Conservation (phyloP, 2,113 vertebrate species). For the Clinocottus analis region DNA sequence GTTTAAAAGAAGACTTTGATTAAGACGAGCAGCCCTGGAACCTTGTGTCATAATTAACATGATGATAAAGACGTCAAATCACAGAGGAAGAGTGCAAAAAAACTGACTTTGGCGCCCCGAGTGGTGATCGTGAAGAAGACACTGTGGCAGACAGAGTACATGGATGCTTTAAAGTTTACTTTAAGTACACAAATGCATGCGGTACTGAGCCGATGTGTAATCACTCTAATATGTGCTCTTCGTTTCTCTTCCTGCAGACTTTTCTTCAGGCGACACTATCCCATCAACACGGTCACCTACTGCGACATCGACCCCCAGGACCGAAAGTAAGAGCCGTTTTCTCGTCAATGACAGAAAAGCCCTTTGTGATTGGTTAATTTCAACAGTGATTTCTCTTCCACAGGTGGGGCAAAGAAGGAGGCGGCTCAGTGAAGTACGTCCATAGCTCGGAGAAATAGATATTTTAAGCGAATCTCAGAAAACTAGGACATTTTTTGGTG, state of each 20-base stretch:
- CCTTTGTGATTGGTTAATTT: neutral
- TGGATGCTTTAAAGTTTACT: neutral
- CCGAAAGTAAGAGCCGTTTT: conserved; percentile 86
- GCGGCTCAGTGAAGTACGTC: conserved; percentile 86
- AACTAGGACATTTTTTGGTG: neutral
- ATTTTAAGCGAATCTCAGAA: neutral
- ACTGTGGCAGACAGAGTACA: neutral
- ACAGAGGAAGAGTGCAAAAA: neutral
- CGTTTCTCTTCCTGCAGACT: conserved; percentile 80
- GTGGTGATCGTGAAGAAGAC: neutral
- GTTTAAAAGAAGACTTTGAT: too few relatives aligned
- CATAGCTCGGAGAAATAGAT: neutral
- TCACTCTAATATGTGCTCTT: neutral
- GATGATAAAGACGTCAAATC: neutral
- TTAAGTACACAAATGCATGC: neutral
- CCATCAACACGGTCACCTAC: conserved; percentile 93
- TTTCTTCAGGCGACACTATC: conserved; percentile 97
- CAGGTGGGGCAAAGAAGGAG: conserved; percentile 88
- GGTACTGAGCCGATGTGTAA: neutral
- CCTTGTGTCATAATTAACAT: neutral
- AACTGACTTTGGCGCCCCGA: neutral
- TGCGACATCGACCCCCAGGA: conserved; percentile 94
- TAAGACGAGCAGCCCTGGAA: too few relatives aligned
- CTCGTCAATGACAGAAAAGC: neutral
- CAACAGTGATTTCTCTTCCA: neutral